Conservation (phyloP, 2,888 invertebrate genomes). For the Apoda limacodes region DNA sequence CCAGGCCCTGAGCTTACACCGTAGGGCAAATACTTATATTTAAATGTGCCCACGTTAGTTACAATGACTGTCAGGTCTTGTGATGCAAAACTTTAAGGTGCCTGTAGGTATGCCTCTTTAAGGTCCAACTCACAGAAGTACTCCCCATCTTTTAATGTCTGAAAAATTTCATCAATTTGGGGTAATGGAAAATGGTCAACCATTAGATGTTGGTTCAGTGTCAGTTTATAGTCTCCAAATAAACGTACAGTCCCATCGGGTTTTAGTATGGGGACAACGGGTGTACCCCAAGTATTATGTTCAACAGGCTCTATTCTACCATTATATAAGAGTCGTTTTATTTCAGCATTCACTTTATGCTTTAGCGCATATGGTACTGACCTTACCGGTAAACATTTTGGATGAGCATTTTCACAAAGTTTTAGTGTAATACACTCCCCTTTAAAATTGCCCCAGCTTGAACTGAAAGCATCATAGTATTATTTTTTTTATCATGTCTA, state of each 20-base stretch:
- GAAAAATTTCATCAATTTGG: constrained; percentile 7
- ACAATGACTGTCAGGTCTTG: too few species aligned
- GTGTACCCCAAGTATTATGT: constrained; percentile 19
- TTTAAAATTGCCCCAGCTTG: constrained; percentile 14
- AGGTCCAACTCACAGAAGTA: constrained; percentile 18
- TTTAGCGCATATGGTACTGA: constrained; percentile 3
- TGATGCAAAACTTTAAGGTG: constrained; percentile 6
- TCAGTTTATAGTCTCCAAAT: constrained; percentile 20
- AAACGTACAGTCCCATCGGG: constrained; percentile 19
- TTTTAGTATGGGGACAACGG: constrained; percentile 20
- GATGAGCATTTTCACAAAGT: constrained; percentile 4
- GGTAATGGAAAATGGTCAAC: constrained; percentile 8
- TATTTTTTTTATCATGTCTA: constrained; percentile 3
- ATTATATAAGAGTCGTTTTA: constrained; percentile 9
- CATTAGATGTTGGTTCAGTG: constrained; percentile 15
- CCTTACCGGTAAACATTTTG: constrained; percentile 2
- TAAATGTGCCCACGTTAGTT: too few species aligned
- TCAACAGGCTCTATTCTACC: constrained; percentile 10
- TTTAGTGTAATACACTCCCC: constrained; percentile 7
- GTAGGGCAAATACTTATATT: too few species aligned
- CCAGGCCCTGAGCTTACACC: too few species aligned
- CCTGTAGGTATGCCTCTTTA: constrained; percentile 17
- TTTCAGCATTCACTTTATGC: constrained; percentile 2
- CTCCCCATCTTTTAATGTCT: constrained; percentile 7
- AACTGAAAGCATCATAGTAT: constrained; percentile 11